Evolutionary conservation across 2,113 vertebrate species (phyloP).

Genomic region (Acrocephalus arundinaceus): DNA sequence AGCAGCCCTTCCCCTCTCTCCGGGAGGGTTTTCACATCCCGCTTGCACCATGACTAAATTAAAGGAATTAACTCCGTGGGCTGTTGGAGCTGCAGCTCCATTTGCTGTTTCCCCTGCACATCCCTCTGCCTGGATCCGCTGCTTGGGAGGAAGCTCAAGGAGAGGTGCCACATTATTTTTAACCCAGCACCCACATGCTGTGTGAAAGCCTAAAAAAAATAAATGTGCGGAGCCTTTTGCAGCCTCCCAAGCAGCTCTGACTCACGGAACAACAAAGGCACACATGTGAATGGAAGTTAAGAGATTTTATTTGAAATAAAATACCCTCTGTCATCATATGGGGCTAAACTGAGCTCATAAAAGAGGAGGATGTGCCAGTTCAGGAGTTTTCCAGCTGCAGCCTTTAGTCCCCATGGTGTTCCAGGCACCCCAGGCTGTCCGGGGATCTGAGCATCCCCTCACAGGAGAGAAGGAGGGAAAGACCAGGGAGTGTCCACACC

Average conservation of each 20-base stretch:
- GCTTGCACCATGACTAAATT: background rate
- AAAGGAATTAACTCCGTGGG: background rate
- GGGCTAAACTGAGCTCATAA: background rate
- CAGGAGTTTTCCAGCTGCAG: background rate
- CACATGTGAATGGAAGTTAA: background rate
- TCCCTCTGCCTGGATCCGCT: background rate
- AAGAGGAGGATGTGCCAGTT: background rate
- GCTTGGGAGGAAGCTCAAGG: background rate
- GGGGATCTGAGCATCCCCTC: background rate
- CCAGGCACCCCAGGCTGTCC: background rate
- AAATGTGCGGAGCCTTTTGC: background rate
- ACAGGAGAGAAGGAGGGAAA: accelerated
- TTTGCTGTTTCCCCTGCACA: background rate
- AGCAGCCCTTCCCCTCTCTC: background rate
- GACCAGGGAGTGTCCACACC: background rate
- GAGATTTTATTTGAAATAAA: background rate
- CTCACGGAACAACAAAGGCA: constrained; percentile 5
- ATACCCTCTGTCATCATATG: background rate
- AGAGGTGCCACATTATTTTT: constrained; percentile 53
- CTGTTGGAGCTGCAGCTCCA: background rate
- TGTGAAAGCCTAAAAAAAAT: background rate
- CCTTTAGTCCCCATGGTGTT: background rate
- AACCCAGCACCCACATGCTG: constrained; percentile 15
- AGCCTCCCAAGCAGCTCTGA: constrained; percentile 14
- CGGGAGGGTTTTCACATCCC: background rate